Base-by-base conservation (phyloP, 2,888 invertebrate species). In the Lobophora halterata region DNA sequence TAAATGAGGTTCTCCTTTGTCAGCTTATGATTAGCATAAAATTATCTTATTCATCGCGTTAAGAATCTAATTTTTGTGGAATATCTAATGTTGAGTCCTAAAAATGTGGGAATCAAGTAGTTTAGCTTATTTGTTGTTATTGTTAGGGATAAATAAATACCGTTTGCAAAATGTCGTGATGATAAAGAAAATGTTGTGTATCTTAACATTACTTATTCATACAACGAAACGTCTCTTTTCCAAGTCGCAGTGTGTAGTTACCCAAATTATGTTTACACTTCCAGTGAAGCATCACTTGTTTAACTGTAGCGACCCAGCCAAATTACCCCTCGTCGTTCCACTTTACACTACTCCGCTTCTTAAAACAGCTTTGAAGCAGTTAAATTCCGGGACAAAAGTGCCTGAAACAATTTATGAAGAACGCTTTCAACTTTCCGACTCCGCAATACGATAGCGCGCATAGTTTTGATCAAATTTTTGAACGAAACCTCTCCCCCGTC, bases 401-500 rank as follows among this genome's bases (percentile, higher is more conserved):
- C 36, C 13, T 26, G 36, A 39, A 54, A 54, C 49, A 48, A 48
- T 52, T 57, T 46, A 39, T 33, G 40, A 43, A 38, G 39, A 51
- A 55, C 42, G 49, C 51, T 54, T 51, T 52, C 27, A 49, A 43
- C 49, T 44, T 45, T 52, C 23, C 25, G 23, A 26, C 33, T 46
- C 30, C 10, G 33, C 21, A 13, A 38, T 27, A 43, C 17, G 27
- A 34, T 38, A 38, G 24, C 17, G 13, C 32, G 47, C 36, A 41
- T 44, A 39, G 43, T 46, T 44, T 13, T 5, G 40, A 47, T 45
- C 44, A 45, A 35, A 32, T 48, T 48, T 41, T 46, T 45, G 36
- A 31, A 43, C 30, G 31, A 58, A 62, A 60, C 60, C 70, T 62
- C 26, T 66, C 60, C 52, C 65, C 64, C 40, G 46, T 51, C 57